These are phyloP conservation scores for Griposia aprilina DNA, from an alignment of 2,888 invertebrate species.

Conservation along the genomic window DNA sequence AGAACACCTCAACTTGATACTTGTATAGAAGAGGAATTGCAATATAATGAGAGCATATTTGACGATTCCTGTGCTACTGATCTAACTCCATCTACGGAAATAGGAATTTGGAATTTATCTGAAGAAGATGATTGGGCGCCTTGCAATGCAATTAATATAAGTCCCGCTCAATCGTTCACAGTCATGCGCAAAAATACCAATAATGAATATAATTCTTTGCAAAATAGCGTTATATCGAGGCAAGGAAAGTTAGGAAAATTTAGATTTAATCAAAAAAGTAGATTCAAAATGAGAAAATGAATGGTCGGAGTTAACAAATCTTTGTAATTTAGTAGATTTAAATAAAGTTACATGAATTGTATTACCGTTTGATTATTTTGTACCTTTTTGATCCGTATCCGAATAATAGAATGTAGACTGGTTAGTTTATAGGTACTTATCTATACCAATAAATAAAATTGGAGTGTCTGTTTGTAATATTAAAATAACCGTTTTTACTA, in stretches of 20 bases:
- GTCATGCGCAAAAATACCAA: conserved; percentile 63
- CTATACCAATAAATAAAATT: too few relatives aligned
- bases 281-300: conserved; percentile 68
- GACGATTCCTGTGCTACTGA: conserved; percentile 58
- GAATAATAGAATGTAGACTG: not conserved
- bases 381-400: not conserved
- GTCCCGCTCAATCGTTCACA: conserved; percentile 65
- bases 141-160: conserved; percentile 27
- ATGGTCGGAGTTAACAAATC: not conserved
- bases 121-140: conserved; percentile 62
- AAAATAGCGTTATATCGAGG: conserved; percentile 37
- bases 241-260: conserved; percentile 74
- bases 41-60: conserved; percentile 62
- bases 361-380: not conserved
- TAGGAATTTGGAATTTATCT: conserved; percentile 80
- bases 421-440: not conserved
- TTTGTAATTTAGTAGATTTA: conserved; percentile 1
- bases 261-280: conserved; percentile 76
- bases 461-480: too few relatives aligned
- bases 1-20: not conserved
- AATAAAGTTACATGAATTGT: conserved; percentile 28
- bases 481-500: too few relatives aligned
- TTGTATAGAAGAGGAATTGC: conserved; percentile 18
- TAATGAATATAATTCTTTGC: conserved; percentile 34
- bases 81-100: conserved; percentile 73